Percentiles rank a stretch among this genome's conserved stretches.
These are phyloP conservation scores for Acanthochromis polyacanthus DNA, from an alignment of 2,113 vertebrate genomes.

Conservation along the genomic window DNA sequence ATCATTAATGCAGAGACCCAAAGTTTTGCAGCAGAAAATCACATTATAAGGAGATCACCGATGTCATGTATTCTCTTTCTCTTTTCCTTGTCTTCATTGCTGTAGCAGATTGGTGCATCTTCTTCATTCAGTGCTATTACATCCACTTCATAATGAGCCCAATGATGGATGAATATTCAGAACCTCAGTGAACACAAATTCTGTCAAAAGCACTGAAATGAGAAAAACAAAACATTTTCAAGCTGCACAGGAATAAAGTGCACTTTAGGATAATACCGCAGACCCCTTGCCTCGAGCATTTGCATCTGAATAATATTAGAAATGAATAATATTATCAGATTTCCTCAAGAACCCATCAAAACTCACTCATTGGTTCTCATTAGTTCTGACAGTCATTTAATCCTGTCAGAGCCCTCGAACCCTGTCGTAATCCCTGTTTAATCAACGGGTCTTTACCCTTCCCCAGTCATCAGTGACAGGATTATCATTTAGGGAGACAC, in stretches of 20 bases:
- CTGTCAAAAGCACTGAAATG: too few species aligned
- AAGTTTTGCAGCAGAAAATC: too few species aligned
- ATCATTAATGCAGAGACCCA: too few species aligned
- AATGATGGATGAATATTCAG: not conserved
- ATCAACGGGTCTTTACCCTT: slow-evolving; percentile 66
- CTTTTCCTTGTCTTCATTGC: too few species aligned
- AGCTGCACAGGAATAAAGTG: not conserved
- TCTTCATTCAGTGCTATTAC: too few species aligned
- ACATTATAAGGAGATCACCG: too few species aligned
- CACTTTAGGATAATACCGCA: not conserved
- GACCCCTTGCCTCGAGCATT: slow-evolving; percentile 12
- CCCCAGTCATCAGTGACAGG: slow-evolving; percentile 69
- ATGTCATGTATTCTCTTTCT: too few species aligned
- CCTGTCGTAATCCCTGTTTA: slow-evolving; percentile 61
- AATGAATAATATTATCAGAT: slow-evolving; percentile 1
- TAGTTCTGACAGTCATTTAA: slow-evolving; percentile 72
- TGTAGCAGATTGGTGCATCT: too few species aligned
- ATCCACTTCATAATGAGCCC: not conserved
- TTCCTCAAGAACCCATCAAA: slow-evolving; percentile 8
- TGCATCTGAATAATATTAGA: slow-evolving; percentile 46
- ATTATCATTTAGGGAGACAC: slow-evolving; percentile 74
- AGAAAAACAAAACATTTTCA: not conserved
- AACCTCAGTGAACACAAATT: not conserved
- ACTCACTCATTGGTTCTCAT: slow-evolving; percentile 42
- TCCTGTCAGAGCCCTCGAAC: slow-evolving; percentile 51